Conservation (phyloP, 2,888 invertebrate genomes). For the Drosophila niveifrons region DNA sequence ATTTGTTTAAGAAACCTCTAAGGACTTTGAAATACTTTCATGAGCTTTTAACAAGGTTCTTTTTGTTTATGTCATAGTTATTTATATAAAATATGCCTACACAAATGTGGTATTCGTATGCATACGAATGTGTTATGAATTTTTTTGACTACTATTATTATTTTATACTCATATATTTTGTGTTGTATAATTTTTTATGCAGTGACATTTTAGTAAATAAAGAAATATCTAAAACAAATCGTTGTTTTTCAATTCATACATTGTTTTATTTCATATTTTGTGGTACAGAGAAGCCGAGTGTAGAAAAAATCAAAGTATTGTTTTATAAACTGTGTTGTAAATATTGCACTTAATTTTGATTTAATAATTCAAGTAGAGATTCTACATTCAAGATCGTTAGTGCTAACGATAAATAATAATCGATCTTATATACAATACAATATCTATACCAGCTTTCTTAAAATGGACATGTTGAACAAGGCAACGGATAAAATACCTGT, state of each 20-base stretch:
- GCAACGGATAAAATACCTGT: conserved; percentile 62
- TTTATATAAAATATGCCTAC: conserved; percentile 50
- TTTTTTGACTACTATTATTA: conserved; percentile 69
- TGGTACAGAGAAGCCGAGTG: conserved; percentile 65
- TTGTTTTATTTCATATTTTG: conserved; percentile 20
- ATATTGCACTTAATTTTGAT: conserved; percentile 53
- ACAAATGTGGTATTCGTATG: conserved; percentile 64
- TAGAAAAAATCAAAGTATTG: conserved; percentile 47
- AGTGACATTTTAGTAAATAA: conserved; percentile 77
- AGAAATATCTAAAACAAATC: conserved; percentile 45
- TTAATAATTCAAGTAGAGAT: conserved; percentile 8
- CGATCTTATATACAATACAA: not conserved
- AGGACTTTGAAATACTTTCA: conserved; percentile 27
- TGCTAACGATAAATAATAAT: conserved; percentile 5
- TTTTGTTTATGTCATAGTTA: conserved; percentile 56
- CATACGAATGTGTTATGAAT: conserved; percentile 75
- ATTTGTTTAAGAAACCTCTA: conserved; percentile 47
- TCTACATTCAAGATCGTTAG: not conserved
- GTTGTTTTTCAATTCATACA: not conserved
- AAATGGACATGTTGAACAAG: conserved; percentile 68
- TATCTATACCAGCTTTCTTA: conserved; percentile 17
- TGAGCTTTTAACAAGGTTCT: conserved; percentile 38
- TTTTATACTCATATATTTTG: conserved; percentile 71
- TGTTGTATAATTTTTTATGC: conserved; percentile 80
- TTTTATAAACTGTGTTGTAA: conserved; percentile 1